Conservation (phyloP, 2,113 vertebrate species). For the Speoplatyrhinus poulsoni region DNA sequence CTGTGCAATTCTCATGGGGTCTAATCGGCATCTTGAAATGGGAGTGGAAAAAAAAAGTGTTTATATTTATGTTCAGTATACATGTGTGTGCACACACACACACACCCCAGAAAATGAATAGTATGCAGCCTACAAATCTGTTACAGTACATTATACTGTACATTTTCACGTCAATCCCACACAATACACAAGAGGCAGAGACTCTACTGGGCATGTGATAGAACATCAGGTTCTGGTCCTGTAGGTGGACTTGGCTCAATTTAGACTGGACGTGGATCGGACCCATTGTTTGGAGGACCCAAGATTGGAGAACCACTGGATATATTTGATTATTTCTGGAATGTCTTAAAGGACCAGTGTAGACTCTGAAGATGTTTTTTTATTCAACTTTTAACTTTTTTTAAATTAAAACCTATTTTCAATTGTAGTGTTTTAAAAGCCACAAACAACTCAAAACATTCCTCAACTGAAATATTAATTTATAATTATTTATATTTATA, state of each 20-base stretch:
- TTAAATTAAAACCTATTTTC: too few relatives aligned
- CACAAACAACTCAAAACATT: too few relatives aligned
- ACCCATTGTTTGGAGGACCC: neutral
- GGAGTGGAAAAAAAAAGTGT: too few relatives aligned
- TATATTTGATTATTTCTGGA: too few relatives aligned
- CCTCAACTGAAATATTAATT: too few relatives aligned
- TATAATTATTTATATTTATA: too few relatives aligned
- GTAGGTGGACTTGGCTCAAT: slow-evolving; percentile 48
- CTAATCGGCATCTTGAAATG: too few relatives aligned
- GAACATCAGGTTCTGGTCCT: slow-evolving; percentile 42
- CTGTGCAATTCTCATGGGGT: too few relatives aligned
- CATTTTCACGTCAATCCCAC: slow-evolving; percentile 16
- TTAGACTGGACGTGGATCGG: slow-evolving; percentile 23
- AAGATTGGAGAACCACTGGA: neutral
- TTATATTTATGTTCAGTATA: neutral
- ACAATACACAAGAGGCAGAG: slow-evolving; percentile 47
- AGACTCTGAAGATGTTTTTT: too few relatives aligned
- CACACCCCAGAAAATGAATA: slow-evolving; percentile 15
- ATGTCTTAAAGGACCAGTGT: too few relatives aligned
- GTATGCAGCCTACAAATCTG: neutral
- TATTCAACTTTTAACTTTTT: too few relatives aligned
- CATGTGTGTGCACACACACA: neutral
- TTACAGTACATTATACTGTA: neutral
- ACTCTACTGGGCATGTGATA: slow-evolving; percentile 57
- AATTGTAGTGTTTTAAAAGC: too few relatives aligned